Evolutionary conservation across 2,113 vertebrate species (phyloP), one percentile per base, ranked within the genome.

Genomic region (Eurystomus gularis): DNA sequence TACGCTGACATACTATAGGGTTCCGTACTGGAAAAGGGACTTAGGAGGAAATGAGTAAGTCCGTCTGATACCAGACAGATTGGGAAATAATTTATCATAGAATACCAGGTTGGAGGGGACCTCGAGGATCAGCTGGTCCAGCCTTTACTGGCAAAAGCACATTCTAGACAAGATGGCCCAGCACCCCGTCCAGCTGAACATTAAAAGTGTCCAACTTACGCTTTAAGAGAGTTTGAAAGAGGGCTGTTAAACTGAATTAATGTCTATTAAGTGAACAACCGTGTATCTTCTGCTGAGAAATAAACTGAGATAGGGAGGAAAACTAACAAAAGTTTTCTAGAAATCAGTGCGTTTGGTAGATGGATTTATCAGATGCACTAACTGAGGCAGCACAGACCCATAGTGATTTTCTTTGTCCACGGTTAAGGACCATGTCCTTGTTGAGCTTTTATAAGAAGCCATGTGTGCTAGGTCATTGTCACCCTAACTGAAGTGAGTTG

Each of bases 361-460:
- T 62, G 39, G 6, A 13, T 83, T 89, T 68, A 55, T 87, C 57
- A 75, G 61, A 17, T 73, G 48, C 11, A 5, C 31, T 35, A 21
- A 24, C 3, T 40, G 65, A 85, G 57, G n/a, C 20, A 51, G 16
- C 48, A 42, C 48, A 84, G 48, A 78, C 19, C 13, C 35, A 7
- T 5, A 60, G 40, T 46, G 17, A 4, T 29, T 64, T 33, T 52
- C 58, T 39, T 10, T 40, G 14, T 13, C 31, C 13, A 4, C 35
- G 18, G 15, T 71, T 66, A 29, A 52, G 17, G 28, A 75, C 14
- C 40, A 26, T 0, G 0, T 80, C 35, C 28, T 86, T 5, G 3
- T 37, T 89, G 80, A 82, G 37, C 31, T 90, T 75, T 68, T 46
- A 33, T 39, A 70, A 66, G 51, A 75, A 84, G 11, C 13, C 8